Base-by-base conservation (phyloP, 2,888 invertebrate species). In the Lasioglossum villosulum region DNA sequence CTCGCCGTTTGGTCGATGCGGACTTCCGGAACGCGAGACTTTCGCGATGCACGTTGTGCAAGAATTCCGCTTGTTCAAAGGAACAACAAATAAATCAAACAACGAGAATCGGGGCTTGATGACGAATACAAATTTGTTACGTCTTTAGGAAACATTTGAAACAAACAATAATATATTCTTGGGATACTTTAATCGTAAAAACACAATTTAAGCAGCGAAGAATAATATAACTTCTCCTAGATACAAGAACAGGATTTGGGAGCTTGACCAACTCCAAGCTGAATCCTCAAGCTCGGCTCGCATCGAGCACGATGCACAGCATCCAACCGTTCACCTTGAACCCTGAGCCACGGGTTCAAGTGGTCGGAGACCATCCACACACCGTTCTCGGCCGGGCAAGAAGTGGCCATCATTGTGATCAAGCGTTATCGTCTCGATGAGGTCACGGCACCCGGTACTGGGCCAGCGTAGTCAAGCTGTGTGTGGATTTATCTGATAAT, bases 291-390 rank as follows among this genome's bases (percentile, higher is more conserved):
- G 82, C 56, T 63, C 83, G 45, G 74, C 66, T 73, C 82, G 72
- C 63, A 23, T 75, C 82, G 66, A 75, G 66, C 73, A 30, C 81
- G 87, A 75, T 77, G 77, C 74, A 71, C 83, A 82, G 88, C 80
- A 78, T 82, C 74, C 80, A 75, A 75, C 70, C 66, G 76, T 34
- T 82, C 68, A 80, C 90, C 91, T 90, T 83, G 91, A 90, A 91
- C 84, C 84, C 84, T 77, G 76, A 59, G 14, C 52, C 75, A 63
- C 52, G 42, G 80, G 82, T 88, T 88, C 84, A 82, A 89, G 77
- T 76, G 79, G 76, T n/a, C 71, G 52, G 77, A 82, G 75, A 82
- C 72, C 80, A 74, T 75, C 56, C 27, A 3, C 45, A 45, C 66
- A 78, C 68, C 78, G 83, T 19, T 80, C 78, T 79, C 73, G 80